Evolutionary conservation across 2,797 vertebrate genomes (phyloP), one percentile per base, ranked within the genome.

Genomic region (Girardinus metallicus): DNA sequence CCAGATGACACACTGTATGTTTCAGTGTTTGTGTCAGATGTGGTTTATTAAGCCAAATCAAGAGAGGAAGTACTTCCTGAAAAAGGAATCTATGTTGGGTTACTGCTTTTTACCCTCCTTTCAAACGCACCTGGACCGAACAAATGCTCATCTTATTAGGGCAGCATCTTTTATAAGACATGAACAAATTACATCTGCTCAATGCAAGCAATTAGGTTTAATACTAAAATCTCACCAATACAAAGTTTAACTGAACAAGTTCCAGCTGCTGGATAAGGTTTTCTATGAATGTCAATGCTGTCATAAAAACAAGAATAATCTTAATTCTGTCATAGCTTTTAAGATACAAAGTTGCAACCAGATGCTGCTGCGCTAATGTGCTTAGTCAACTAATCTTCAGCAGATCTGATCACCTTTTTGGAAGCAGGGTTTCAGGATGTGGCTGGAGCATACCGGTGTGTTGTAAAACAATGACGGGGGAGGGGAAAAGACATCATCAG

Each of bases 31-130:
- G 47, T 76, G 64, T 81, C 21, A 51, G 51, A 12, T 83, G 51
- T 70, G 29, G 73, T 83, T 77, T 41, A 62, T 86, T 77, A 34
- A 6, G 0, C 76, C 76, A 73, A 80, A 81, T 1, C 26, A 71
- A 18, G 82, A 78, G 83, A 83, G 89, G 90, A 93, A 91, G 86
- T 79, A 73, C 86, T 93, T 90, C 85, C 84, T 79, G 78, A 78
- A 75, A 77, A 41, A 62, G 66, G 79, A 68, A 82, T 83, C 41
- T 49, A 51, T 66, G 39, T 74, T 71, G 66, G 79, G 79, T 55
- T 66, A 47, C 53, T 26, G 10, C 62, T 60, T 73, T 60, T 74
- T 64, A 53, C n/a, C 39, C 44, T 34, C 8, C 74, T 53, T 57
- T 70, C 4, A 73, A 70, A 76, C 62, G 4, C 80, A 80, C 80